Evolutionary conservation across 2,113 vertebrate genomes (phyloP).

Genomic region (Phyllostomus discolor): DNA sequence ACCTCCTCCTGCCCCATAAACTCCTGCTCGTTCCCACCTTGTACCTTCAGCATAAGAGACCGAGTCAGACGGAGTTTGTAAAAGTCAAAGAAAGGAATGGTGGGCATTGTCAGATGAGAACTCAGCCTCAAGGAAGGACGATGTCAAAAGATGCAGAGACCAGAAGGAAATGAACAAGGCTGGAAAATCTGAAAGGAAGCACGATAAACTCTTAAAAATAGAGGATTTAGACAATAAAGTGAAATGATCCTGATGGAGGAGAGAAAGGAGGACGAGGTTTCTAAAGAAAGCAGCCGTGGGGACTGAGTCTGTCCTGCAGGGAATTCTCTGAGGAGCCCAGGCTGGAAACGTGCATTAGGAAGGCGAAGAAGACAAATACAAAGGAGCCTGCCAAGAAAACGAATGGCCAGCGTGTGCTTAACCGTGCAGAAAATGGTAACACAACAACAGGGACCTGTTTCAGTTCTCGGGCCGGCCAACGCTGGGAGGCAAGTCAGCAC

Average conservation of each 20-base stretch:
- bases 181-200: not conserved
- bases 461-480: fast-evolving
- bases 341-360: not conserved
- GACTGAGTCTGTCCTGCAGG: not conserved
- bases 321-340: not conserved
- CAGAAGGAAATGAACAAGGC: not conserved
- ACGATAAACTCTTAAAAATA: not conserved
- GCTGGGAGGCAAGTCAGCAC: fast-evolving
- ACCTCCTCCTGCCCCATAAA: not conserved
- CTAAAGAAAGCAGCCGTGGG: not conserved
- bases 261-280: not conserved
- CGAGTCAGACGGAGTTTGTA: not conserved
- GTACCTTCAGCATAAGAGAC: not conserved
- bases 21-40: not conserved
- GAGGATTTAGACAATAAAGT: not conserved
- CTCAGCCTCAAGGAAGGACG: not conserved
- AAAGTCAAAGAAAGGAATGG: not conserved
- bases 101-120: not conserved
- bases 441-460: not conserved
- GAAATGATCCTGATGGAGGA: not conserved
- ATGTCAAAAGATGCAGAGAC: not conserved
- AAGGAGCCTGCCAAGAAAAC: not conserved
- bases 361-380: not conserved
- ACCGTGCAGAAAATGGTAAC: not conserved
- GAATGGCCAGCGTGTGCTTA: not conserved